These are phyloP conservation scores for Erynnis tages DNA, from an alignment of 2,888 invertebrate genomes.

Conservation along the genomic window DNA sequence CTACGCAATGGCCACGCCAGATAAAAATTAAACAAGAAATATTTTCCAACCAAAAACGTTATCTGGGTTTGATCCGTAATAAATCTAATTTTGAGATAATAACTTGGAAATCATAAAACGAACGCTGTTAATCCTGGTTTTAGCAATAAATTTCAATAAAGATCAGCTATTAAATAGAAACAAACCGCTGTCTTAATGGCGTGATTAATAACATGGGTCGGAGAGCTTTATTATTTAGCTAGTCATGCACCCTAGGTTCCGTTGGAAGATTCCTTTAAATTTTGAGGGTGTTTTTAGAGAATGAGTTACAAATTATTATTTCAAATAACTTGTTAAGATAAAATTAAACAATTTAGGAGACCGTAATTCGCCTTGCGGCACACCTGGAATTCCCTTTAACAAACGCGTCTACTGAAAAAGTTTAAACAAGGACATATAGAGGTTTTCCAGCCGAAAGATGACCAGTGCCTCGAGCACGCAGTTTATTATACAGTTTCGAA, in stretches of 20 bases:
- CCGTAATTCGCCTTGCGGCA: too few relatives aligned
- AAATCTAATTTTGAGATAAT: slow-evolving; percentile 24
- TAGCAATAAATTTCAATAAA: slow-evolving; percentile 28
- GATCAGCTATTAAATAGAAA: slow-evolving; percentile 25
- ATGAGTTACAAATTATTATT: too few relatives aligned
- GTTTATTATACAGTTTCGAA: too few relatives aligned
- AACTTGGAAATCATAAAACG: slow-evolving; percentile 20
- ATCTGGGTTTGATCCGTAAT: slow-evolving; percentile 18
- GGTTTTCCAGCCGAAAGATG: too few relatives aligned
- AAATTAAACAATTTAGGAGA: too few relatives aligned
- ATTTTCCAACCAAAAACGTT: slow-evolving; percentile 5
- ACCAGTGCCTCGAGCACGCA: too few relatives aligned
- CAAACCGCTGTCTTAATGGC: slow-evolving; percentile 23
- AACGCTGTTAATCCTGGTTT: slow-evolving; percentile 16
- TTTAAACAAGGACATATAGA: too few relatives aligned
- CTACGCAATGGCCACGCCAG: too few relatives aligned
- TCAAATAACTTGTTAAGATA: too few relatives aligned
- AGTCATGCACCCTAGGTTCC: slow-evolving; percentile 1
- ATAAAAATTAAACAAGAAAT: too few relatives aligned
- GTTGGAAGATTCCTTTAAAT: not conserved
- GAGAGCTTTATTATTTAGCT: not conserved
- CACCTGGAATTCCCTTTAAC: too few relatives aligned
- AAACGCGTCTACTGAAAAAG: too few relatives aligned
- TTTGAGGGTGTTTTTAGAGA: not conserved
- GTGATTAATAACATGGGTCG: slow-evolving; percentile 18